phyloP scores from a whole-genome alignment of 2,888 invertebrate genomes.

The Tetragonula carbonaria region DNA sequence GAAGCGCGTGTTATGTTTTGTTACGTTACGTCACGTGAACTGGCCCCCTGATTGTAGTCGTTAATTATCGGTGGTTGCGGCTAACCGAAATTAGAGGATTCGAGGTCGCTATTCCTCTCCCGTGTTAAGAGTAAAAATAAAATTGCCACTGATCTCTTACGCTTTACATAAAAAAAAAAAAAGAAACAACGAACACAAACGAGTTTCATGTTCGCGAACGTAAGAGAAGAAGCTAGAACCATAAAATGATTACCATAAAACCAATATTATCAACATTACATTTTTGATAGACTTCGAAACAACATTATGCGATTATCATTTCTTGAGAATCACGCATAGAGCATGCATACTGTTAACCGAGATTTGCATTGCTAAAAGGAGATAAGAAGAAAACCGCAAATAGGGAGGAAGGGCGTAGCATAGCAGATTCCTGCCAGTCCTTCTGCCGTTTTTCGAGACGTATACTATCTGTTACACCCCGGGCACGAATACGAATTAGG shows the following conservation, averaged over 20 bases:
- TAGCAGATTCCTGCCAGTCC: slow-evolving; percentile 70
- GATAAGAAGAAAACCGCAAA: slow-evolving; percentile 55
- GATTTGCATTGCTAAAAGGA: slow-evolving; percentile 66
- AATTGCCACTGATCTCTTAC: slow-evolving; percentile 14
- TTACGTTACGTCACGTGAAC: slow-evolving; percentile 62
- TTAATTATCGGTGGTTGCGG: slow-evolving; percentile 71
- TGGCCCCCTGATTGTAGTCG: slow-evolving; percentile 69
- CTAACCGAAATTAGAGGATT: slow-evolving; percentile 70
- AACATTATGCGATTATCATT: not conserved
- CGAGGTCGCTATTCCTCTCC: slow-evolving; percentile 58
- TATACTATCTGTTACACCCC: slow-evolving; percentile 75
- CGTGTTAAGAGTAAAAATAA: slow-evolving; percentile 55
- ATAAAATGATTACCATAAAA: not conserved
- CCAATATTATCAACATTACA: not conserved
- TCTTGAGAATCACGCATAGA: slow-evolving; percentile 8
- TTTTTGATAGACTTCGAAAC: not conserved
- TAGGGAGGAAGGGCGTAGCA: slow-evolving; percentile 54
- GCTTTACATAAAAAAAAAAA: not conserved
- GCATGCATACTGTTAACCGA: slow-evolving; percentile 30
- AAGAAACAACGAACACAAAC: not conserved
- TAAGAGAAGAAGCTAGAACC: slow-evolving; percentile 18
- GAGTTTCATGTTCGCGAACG: not conserved
- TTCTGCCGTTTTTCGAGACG: slow-evolving; percentile 74
- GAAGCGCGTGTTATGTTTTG: slow-evolving; percentile 60
- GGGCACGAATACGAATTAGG: slow-evolving; percentile 81